These are phyloP conservation scores for Lagorchestes hirsutus DNA, from an alignment of 2,797 vertebrate genomes.

Conservation along the genomic window DNA sequence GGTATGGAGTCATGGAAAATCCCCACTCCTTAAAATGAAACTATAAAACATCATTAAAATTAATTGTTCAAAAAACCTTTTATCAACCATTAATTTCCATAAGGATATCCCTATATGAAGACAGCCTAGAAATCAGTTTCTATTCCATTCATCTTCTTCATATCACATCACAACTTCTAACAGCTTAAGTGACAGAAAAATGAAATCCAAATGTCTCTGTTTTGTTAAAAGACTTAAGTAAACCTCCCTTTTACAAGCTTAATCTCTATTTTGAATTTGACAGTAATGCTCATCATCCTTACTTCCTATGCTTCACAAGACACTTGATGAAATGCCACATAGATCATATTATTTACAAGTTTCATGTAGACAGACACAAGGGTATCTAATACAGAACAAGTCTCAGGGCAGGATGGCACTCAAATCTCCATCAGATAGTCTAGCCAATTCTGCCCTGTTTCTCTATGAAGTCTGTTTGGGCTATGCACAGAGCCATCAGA, in stretches of 20 bases:
- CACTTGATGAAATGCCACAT: constrained; percentile 53
- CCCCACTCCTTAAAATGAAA: constrained; percentile 46
- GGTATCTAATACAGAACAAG: constrained; percentile 3
- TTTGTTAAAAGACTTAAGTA: constrained; percentile 38
- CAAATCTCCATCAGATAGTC: neutral
- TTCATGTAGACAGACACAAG: neutral
- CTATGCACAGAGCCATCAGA: neutral
- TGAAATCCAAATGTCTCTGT: constrained; percentile 56
- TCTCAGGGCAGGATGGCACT: neutral
- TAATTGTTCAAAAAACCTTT: constrained; percentile 44
- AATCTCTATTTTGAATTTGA: constrained; percentile 72
- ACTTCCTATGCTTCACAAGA: constrained; percentile 45
- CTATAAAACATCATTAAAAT: constrained; percentile 39
- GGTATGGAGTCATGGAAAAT: neutral
- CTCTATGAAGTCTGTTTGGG: constrained; percentile 26
- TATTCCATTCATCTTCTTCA: neutral
- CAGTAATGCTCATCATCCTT: constrained; percentile 64
- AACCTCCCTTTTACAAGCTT: constrained; percentile 53
- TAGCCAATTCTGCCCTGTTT: constrained; percentile 16
- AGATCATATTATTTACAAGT: constrained; percentile 55
- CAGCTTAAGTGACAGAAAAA: constrained; percentile 28
- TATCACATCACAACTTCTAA: neutral
- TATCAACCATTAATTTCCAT: neutral
- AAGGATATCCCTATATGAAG: neutral
- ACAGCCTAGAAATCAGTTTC: constrained; percentile 11